Percentiles rank a stretch among this genome's conserved stretches.
Conservation (phyloP, 2,888 invertebrate genomes). For the Drosophila emarginata region DNA sequence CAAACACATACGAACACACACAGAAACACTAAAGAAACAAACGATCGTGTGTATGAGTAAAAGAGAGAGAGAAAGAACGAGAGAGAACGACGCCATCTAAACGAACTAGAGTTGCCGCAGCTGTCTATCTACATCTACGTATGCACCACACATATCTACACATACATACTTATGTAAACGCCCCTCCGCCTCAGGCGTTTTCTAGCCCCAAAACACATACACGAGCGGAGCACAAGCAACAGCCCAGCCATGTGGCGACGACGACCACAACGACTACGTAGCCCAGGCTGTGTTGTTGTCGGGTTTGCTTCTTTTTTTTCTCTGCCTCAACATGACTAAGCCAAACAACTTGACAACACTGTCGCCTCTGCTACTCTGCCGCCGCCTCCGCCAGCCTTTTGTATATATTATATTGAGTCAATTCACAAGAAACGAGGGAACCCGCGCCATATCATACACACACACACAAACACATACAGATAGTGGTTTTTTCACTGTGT, state of each 20-base stretch:
- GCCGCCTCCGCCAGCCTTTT: slow-evolving; percentile 50
- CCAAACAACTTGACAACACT: slow-evolving; percentile 75
- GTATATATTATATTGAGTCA: slow-evolving; percentile 65
- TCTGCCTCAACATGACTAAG: slow-evolving; percentile 63
- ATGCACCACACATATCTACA: slow-evolving; percentile 29
- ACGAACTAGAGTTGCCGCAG: slow-evolving; percentile 66
- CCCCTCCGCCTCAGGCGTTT: slow-evolving; percentile 20
- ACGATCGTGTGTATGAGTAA: slow-evolving; percentile 9
- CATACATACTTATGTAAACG: slow-evolving; percentile 7
- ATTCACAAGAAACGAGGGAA: slow-evolving; percentile 81
- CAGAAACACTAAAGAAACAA: slow-evolving; percentile 8
- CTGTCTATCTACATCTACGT: slow-evolving; percentile 40
- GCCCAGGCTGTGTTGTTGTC: slow-evolving; percentile 18
- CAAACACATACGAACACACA: slow-evolving; percentile 28
- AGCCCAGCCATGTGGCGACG: slow-evolving; percentile 61
- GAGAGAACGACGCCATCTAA: slow-evolving; percentile 9
- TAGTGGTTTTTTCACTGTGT: slow-evolving; percentile 42
- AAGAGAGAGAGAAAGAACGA: slow-evolving; percentile 24
- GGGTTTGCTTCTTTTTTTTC: slow-evolving; percentile 7
- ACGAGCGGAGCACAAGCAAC: slow-evolving; percentile 57
- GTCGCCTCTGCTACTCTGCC: slow-evolving; percentile 38
- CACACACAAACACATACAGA: slow-evolving; percentile 39
- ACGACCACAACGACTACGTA: slow-evolving; percentile 20
- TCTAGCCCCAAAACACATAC: slow-evolving; percentile 1
- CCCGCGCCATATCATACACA: slow-evolving; percentile 67